Evolutionary conservation across 2,888 invertebrate species (phyloP).

Genomic region (Microdon myrmicae): DNA sequence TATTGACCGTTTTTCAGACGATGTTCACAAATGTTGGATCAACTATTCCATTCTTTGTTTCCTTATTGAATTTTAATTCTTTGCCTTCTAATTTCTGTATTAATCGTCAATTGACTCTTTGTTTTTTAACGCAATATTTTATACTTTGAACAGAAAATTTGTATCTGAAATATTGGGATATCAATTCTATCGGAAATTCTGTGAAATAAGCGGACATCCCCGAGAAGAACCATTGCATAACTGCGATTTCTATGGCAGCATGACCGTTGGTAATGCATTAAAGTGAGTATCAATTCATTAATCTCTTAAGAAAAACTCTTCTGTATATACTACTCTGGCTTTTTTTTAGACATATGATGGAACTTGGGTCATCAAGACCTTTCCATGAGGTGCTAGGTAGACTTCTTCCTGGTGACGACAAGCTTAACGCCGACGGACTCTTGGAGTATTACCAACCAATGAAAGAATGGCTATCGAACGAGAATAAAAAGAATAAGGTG

Average conservation of each 20-base stretch:
- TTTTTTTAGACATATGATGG: conserved; percentile 69
- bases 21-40: too few species aligned
- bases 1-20: too few species aligned
- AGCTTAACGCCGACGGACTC: conserved; percentile 78
- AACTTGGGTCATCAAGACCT: conserved; percentile 77
- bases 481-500: conserved; percentile 56
- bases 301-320: too few species aligned
- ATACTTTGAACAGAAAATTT: conserved; percentile 71
- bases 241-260: conserved; percentile 85
- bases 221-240: conserved; percentile 78
- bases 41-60: too few species aligned
- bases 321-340: too few species aligned
- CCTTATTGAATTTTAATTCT: not conserved
- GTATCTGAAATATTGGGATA: conserved; percentile 85
- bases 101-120: not conserved
- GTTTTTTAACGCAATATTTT: not conserved
- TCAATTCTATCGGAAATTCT: conserved; percentile 80
- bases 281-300: conserved; percentile 58
- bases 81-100: not conserved
- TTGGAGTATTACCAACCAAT: conserved; percentile 81
- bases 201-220: conserved; percentile 79
- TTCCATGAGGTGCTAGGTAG: conserved; percentile 84
- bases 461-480: conserved; percentile 55
- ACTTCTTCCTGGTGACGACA: conserved; percentile 76
- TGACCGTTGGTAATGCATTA: conserved; percentile 78